Conservation (phyloP, 2,113 vertebrate genomes). For the Grus americana region DNA sequence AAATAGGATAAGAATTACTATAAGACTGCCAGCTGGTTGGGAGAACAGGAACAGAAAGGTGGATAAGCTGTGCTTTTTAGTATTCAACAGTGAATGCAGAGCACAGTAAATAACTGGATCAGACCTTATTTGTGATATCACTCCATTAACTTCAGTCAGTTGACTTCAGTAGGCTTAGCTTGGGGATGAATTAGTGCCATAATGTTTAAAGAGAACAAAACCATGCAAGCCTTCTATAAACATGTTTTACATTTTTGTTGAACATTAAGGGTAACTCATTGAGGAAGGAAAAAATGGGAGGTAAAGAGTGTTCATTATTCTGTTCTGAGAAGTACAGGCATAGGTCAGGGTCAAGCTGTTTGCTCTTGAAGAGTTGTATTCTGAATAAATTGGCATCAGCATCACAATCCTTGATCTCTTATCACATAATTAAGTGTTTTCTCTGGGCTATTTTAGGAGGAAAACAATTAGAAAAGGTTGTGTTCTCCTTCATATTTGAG, state of each 20-base stretch:
- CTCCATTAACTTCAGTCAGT: not conserved
- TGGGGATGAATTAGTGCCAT: not conserved
- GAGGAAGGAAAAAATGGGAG: not conserved
- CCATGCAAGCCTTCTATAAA: not conserved
- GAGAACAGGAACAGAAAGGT: not conserved
- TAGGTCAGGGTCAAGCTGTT: constrained; percentile 17
- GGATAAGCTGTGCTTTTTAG: not conserved
- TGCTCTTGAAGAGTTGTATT: not conserved
- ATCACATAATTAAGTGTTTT: not conserved
- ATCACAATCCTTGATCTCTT: constrained; percentile 10
- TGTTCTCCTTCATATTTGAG: not conserved
- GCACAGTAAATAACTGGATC: not conserved
- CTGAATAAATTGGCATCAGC: not conserved
- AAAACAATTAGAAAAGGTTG: constrained; percentile 13
- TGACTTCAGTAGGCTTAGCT: not conserved
- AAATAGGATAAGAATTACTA: not conserved
- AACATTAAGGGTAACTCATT: not conserved
- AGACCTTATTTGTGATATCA: not conserved
- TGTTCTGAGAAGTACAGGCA: not conserved
- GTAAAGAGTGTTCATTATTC: not conserved
- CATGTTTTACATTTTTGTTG: not conserved
- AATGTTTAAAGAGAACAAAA: constrained; percentile 5
- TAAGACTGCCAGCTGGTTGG: not conserved
- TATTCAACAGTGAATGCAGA: not conserved
- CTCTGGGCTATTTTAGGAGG: not conserved